Percentiles rank a stretch among this genome's conserved stretches.
Evolutionary conservation across 64 coral and sea anemone genomes (phyloP).

Genomic region (Pocillopora verrucosa): DNA sequence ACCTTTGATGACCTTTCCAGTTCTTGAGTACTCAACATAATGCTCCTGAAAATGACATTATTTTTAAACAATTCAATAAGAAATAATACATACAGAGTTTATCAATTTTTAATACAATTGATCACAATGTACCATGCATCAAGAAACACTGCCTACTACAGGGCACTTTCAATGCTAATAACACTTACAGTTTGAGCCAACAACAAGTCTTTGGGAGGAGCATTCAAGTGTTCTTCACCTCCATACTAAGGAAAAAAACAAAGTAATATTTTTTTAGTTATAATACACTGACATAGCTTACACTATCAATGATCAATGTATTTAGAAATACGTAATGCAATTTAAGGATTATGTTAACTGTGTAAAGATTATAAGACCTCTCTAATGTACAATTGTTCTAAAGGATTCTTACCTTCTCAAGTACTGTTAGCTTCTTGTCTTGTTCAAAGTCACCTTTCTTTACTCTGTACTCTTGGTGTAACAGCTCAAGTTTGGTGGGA

Average conservation of each 20-base stretch:
- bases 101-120: no score
- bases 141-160: no score
- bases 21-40: conserved; percentile 97
- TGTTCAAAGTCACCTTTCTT: conserved; percentile 96
- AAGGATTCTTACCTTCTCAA: conserved; percentile 66
- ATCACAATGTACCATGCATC: no score
- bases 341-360: background rate
- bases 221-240: conserved; percentile 91
- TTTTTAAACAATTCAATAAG: background rate
- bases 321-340: no score
- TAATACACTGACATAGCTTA: background rate
- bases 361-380: background rate
- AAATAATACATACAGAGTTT: background rate
- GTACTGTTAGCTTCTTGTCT: conserved; percentile 76
- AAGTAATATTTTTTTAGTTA: background rate
- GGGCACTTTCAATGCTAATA: no score
- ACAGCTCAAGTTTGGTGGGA: conserved; percentile 92
- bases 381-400: background rate
- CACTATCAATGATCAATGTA: no score
- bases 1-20: conserved; percentile 95
- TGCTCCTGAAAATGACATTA: conserved; percentile 68
- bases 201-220: conserved; percentile 82
- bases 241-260: conserved; percentile 77
- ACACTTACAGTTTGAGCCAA: conserved; percentile 88
- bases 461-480: conserved; percentile 95